Conservation (phyloP, 1,140 invertebrate species). For the Saccostrea cuccullata region DNA sequence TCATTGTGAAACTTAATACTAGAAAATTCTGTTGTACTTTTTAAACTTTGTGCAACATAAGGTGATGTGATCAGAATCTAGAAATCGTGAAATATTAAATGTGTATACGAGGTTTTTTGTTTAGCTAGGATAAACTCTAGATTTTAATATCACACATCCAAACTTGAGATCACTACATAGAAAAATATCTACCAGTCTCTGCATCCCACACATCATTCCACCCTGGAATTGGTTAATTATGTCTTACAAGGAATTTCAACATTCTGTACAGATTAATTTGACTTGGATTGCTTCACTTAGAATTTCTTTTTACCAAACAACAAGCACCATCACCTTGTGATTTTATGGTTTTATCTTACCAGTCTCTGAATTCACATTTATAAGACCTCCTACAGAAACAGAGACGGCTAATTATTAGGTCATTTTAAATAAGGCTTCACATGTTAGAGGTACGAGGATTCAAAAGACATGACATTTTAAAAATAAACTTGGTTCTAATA, state of each 20-base stretch:
- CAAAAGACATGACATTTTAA: not conserved
- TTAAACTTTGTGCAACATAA: not conserved
- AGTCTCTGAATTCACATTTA: constrained; percentile 2
- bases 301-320: not conserved
- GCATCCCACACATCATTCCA: not conserved
- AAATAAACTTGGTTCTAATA: not conserved
- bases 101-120: not conserved
- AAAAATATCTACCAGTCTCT: constrained; percentile 22
- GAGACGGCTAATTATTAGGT: not conserved
- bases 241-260: not conserved
- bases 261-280: not conserved
- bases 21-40: not conserved
- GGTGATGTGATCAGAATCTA: constrained; percentile 1
- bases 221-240: constrained; percentile 11
- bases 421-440: not conserved
- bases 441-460: not conserved
- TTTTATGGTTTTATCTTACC: constrained; percentile 6
- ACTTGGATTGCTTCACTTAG: not conserved
- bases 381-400: constrained; percentile 14
- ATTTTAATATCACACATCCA: not conserved
- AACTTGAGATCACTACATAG: not conserved
- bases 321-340: constrained; percentile 26
- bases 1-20: not conserved
- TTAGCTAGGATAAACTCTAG: not conserved
- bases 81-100: not conserved